Base-by-base conservation (phyloP, 2,113 vertebrate genomes). In the Rhinichthys klamathensis region DNA sequence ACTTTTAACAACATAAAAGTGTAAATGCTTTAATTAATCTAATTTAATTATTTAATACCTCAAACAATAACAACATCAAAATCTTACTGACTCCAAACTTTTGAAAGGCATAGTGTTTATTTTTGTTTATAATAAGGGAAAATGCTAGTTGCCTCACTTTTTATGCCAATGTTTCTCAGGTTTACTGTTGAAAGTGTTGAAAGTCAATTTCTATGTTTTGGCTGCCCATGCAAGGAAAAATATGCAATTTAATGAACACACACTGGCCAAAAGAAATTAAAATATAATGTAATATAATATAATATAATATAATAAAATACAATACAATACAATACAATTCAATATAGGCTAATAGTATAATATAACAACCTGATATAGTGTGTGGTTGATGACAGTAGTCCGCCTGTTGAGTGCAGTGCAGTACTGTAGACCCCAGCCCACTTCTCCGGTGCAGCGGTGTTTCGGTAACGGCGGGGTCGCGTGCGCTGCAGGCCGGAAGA, bases 371-470 rank as follows among this genome's bases (percentile, higher is more conserved):
- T 95, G 94, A 30, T 94, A 91, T 67, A 95, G 93, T 74, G 90
- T 90, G 87, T 92, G 89, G 30, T 89, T 95, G 81, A 75, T 78
- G 16, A 94, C 89, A 0, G 84, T 80, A 0, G 84, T 80, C 67
- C 89, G 90, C 46, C 73, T 81, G 88, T 95, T 94, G 87, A 96
- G 85, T 51, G 58, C 85, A 38, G 85, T 79, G 87, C 92, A 90
- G 38, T 93, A 87, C 56, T 87, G 86, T 87, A 94, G 87, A n/a
- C 93, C 93, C 94, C 96, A 95, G 30, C 95, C 95, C 41, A 93
- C 89, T 84, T 91, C 94, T 0, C 95, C 94, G 11, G 93, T 89
- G 0, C 82, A 87, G 46, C 75, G 61, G 8, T 88, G 18, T 85
- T 89, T 95, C 73, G 89, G 87, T 46, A 82, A 2, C 0, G 89